Base-by-base conservation (phyloP, 2,888 invertebrate species). In the Brachypterus glaber region DNA sequence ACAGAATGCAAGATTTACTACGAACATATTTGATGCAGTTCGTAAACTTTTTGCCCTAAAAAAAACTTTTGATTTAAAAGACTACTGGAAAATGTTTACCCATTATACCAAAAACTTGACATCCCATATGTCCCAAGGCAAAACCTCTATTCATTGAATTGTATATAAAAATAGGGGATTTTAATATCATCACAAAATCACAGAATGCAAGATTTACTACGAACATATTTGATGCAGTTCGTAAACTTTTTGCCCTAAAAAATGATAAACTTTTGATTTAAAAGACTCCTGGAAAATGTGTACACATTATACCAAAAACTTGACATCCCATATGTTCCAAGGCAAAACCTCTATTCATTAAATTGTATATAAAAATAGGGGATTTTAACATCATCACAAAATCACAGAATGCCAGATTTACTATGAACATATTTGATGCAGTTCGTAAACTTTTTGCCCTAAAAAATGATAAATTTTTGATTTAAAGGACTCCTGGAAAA, bases 321-420 rank as follows among this genome's bases (percentile, higher is more conserved):
- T 85, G 82, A 55, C 89, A 89, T 1, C 82, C 86, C 0, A 76
- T 44, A 34, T 77, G 70, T 1, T 89, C 89, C 3, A 73, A 55
- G 0, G 84, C 86, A 48, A 79, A 88, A 1, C 88, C 88, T 44
- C 75, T 72, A 59, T 81, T 73, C 49, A 83, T 83, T 21, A 86
- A 85, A 58, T 88, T 88, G 63, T 85, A 86, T 50, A 88, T 84
- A 60, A 88, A 86, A 47, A 89, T 77, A 0, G 88, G 88, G 0
- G 86, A 74, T 66, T 88, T 89, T 18, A 76, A 63, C 87, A 88
- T 87, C 89, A 89, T 89, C 17, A 86, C 65, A 54, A 89, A 88
- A 64, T 89, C 89, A 51, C 83, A 77, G 40, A 88, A 67, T 1
- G 89, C 85, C 58, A 89, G 64, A 62, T 89, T 86, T 34, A 89